Evolutionary conservation across 1,140 invertebrate genomes (phyloP), one percentile per base, ranked within the genome.

Genomic region (Mesaphorura yosii): DNA sequence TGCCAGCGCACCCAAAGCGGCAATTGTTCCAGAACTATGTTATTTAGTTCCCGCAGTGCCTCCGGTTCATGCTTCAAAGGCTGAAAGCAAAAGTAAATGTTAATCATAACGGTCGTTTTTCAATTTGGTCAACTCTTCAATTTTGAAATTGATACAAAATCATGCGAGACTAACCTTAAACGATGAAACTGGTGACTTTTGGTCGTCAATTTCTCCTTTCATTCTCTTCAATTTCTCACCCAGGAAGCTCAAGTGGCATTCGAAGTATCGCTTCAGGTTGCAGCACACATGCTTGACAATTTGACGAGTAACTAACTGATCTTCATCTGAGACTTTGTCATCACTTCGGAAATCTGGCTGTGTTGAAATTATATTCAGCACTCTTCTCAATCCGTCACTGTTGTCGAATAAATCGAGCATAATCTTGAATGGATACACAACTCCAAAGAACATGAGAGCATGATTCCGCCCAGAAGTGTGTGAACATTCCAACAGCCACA

Each of bases 381-480:
- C 72, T 70, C 90, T 89, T 12, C 93, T 70, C 2, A 96, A 72
- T 0, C 92, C 92, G 75, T 96, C 91, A 65, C 88, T 81, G 26
- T 78, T 73, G 70, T 98, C 92, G 66, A 97, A 97, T 66, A 93
- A 81, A 59, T 94, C 86, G 1, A 97, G 69, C 61, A 94, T 87
- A 0, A 88, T 79, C 63, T 84, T 78, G 69, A 94, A 97, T 49
- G 89, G 83, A 69, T 96, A 95, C 5, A 87, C 85, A 48, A 93
- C 75, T 0, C 86, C 85, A 68, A 97, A 96, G 69, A 97, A 98
- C 89, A 97, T 95, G 12, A 90, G 90, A 1, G 92, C 90, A 71
- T 96, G 89, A 66, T 90, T 94, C 55, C 90, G 75, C 29, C 91
- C 91, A 0, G 90, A 95, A 70, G 94, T 88, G 66, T 98, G 92